These are phyloP conservation scores for Agraylea sexmaculata DNA, from an alignment of 1,140 invertebrate genomes.

Conservation along the genomic window DNA sequence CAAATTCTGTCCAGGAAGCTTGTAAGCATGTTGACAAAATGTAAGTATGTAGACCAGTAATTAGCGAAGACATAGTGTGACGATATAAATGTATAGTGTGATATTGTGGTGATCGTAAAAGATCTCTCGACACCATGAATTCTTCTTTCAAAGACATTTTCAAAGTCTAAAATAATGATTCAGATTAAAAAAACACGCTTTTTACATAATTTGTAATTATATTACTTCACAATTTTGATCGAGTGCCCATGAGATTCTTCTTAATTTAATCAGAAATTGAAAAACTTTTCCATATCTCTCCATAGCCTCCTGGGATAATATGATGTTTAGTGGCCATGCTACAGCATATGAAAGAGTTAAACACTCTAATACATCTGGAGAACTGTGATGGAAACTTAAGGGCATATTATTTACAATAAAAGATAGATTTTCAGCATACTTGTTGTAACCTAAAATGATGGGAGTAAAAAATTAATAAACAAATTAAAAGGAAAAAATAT, in stretches of 20 bases:
- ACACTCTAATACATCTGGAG: slow-evolving; percentile 52
- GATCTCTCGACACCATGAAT: slow-evolving; percentile 26
- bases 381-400: slow-evolving; percentile 43
- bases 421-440: slow-evolving; percentile 44
- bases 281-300: slow-evolving; percentile 60
- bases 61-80: slow-evolving; percentile 60
- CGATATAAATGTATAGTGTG: slow-evolving; percentile 51
- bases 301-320: slow-evolving; percentile 55
- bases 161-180: slow-evolving; percentile 29
- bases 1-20: slow-evolving; percentile 56
- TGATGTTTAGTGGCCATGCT: slow-evolving; percentile 64
- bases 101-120: slow-evolving; percentile 45
- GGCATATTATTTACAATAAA: slow-evolving; percentile 46
- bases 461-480: background rate
- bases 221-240: slow-evolving; percentile 51
- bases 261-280: slow-evolving; percentile 59
- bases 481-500: slow-evolving; percentile 2
- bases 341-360: slow-evolving; percentile 56
- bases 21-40: slow-evolving; percentile 57
- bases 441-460: slow-evolving; percentile 35
- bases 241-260: slow-evolving; percentile 58
- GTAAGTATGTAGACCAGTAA: slow-evolving; percentile 59
- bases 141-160: slow-evolving; percentile 39
- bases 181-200: too few relatives aligned
- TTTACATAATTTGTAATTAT: background rate